Percentiles rank a stretch among this genome's conserved stretches.
These are phyloP conservation scores for Atherinomorus stipes DNA, from an alignment of 2,113 vertebrate species.

Conservation along the genomic window DNA sequence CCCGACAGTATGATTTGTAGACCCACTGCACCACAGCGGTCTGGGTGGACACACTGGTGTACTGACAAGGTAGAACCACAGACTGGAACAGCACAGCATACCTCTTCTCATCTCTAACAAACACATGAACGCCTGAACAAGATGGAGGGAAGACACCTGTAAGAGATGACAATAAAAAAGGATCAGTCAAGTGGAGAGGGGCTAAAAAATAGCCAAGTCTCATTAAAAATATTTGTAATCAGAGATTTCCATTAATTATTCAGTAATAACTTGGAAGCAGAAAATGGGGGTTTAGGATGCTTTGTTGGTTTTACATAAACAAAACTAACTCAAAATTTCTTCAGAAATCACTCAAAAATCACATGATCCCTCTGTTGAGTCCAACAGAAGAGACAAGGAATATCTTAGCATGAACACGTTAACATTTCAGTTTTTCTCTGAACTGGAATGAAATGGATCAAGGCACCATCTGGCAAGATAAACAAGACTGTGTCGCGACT, in stretches of 20 bases:
- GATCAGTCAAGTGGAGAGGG: neutral
- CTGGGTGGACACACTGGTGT: conserved; percentile 76
- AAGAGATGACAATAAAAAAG: conserved; percentile 18
- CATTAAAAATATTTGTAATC: neutral
- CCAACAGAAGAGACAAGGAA: neutral
- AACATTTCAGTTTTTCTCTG: neutral
- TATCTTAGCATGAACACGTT: neutral
- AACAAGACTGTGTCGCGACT: neutral
- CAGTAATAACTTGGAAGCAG: conserved; percentile 23
- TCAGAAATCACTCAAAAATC: conserved; percentile 15
- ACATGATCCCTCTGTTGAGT: neutral
- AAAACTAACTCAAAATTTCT: neutral
- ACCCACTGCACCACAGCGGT: conserved; percentile 77
- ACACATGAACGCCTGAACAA: conserved; percentile 64
- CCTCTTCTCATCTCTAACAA: conserved; percentile 71
- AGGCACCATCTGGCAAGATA: neutral
- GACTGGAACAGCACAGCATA: conserved; percentile 74
- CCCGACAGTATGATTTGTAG: conserved; percentile 79
- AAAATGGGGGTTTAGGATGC: conserved; percentile 23
- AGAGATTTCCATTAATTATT: too few relatives aligned
- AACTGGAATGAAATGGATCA: conserved; percentile 9
- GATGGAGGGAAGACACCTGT: conserved; percentile 59
- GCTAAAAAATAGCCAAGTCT: neutral
- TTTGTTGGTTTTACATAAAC: conserved; percentile 7
- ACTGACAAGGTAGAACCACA: conserved; percentile 76